Percentiles rank a stretch among this genome's conserved stretches.
Conservation (phyloP, 1,140 invertebrate genomes). For the Calephelis virginiensis region DNA sequence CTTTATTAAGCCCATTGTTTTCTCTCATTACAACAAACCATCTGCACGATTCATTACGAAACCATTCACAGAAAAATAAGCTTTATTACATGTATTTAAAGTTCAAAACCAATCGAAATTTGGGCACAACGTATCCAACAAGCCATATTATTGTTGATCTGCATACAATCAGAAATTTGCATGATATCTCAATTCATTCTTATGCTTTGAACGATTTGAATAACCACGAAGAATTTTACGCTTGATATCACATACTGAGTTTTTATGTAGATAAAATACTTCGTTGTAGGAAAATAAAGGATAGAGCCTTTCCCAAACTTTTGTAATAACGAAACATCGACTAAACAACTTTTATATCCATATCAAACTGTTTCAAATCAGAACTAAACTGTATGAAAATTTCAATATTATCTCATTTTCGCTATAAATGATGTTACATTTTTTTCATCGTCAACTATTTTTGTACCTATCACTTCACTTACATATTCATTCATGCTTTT, state of each 20-base stretch:
- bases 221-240: conserved; percentile 58
- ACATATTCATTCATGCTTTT: no score
- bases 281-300: no score
- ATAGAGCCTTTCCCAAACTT: no score
- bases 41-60: conserved; percentile 34
- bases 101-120: neutral
- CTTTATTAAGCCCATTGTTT: conserved; percentile 74
- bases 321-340: no score
- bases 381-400: no score
- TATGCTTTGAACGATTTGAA: conserved; percentile 52
- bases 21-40: conserved; percentile 66
- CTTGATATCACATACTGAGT: conserved; percentile 18
- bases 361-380: no score
- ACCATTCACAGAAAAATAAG: conserved; percentile 1
- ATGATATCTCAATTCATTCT: conserved; percentile 75
- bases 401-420: no score
- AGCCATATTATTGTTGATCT: conserved; percentile 63
- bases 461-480: no score
- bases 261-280: neutral
- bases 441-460: no score
- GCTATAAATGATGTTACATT: no score
- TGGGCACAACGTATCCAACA: conserved; percentile 10
- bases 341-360: no score
- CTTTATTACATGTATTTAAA: neutral
- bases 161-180: conserved; percentile 74